Base-by-base conservation (phyloP, 2,888 invertebrate species). In the Rhogogaster chlorosoma region DNA sequence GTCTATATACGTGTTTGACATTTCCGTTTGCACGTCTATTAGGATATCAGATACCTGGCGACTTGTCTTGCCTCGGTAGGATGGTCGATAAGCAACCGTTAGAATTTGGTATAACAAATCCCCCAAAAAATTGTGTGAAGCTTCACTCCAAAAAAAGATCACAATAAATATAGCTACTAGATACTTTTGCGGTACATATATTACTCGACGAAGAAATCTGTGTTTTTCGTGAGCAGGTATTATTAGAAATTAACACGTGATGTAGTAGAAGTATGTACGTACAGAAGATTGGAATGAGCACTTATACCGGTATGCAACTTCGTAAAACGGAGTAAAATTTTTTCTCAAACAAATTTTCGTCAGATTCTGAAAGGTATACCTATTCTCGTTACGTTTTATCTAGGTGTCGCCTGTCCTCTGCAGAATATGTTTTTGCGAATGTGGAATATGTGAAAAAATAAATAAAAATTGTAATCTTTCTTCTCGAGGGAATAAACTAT, bases 11-110 rank as follows among this genome's bases (percentile, higher is more conserved):
- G 6, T n/a, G 70, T 15, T 12, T 36, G 70, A 70, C 32, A 70
- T 70, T 26, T 61, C 70, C 29, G 70, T 70, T 70, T 70, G 70
- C 70, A 70, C 32, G 70, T 70, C 70, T 36, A 36, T 70, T 36
- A 70, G 36, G 26, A n/a, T 53, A 53, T 26, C 26, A 61, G 70
- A 70, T 70, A 70, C 9, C 32, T 36, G 32, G 5, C 7, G 32
- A 18, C 15, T 67, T 36, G 36, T 36, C 18, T 70, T 26, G 12
- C 22, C 61, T 26, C 61, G 1, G 26, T 10, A 26, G 26, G 26
- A 61, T n/a, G 57, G 57, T 61, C 26, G 22, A 7, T 4, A 9
- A 61, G 2, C 26, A 26, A 22, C 61, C 0, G 22, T 61, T 12
- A 61, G 26, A 61, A 22, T 12, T 61, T 26, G 0, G 10, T 61